phyloP scores from a whole-genome alignment of 2,888 invertebrate genomes.

The Philaethria dido region DNA sequence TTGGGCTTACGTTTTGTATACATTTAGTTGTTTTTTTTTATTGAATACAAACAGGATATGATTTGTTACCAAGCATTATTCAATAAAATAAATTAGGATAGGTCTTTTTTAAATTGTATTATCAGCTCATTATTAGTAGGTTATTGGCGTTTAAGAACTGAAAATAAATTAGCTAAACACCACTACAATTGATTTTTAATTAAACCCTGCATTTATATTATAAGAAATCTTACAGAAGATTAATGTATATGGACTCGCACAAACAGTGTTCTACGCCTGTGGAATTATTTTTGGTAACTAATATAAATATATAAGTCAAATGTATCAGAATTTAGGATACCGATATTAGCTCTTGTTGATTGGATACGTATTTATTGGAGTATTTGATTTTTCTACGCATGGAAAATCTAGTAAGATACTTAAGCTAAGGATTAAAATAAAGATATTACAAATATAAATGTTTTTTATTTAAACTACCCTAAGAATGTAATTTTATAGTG shows the following conservation, averaged over 20 bases:
- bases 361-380: slow-evolving; percentile 9
- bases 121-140: slow-evolving; percentile 83
- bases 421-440: slow-evolving; percentile 9
- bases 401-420: slow-evolving; percentile 3
- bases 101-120: slow-evolving; percentile 82
- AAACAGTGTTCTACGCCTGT: background rate
- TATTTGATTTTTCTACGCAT: slow-evolving; percentile 10
- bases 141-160: slow-evolving; percentile 84
- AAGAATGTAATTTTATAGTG: too few relatives aligned
- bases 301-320: slow-evolving; percentile 15
- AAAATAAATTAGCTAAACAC: slow-evolving; percentile 83
- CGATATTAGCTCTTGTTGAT: background rate
- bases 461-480: slow-evolving; percentile 5
- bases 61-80: slow-evolving; percentile 84
- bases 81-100: slow-evolving; percentile 80
- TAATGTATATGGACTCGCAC: background rate
- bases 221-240: background rate
- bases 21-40: slow-evolving; percentile 77
- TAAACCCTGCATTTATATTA: slow-evolving; percentile 3
- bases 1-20: slow-evolving; percentile 73
- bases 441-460: background rate
- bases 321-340: slow-evolving; percentile 7
- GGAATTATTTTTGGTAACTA: background rate
- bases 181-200: slow-evolving; percentile 57
- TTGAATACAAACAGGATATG: slow-evolving; percentile 79